Base-by-base conservation (phyloP, 2,797 vertebrate genomes). In the Pseudochirops cupreus region DNA sequence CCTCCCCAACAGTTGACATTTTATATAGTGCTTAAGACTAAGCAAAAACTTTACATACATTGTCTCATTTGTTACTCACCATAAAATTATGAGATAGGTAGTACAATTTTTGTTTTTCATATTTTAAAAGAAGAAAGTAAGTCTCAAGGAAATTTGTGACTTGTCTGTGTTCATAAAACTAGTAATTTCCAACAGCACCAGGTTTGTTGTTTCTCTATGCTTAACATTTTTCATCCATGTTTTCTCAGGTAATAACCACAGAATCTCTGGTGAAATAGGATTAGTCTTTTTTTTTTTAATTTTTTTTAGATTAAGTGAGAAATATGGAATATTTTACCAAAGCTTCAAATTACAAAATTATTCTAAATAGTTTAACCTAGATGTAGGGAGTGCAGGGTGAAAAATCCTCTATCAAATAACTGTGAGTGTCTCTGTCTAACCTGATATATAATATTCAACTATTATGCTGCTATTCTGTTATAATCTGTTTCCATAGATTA, bases 401-500 rank as follows among this genome's bases (percentile, higher is more conserved):
- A 28, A 57, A 26, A 29, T 29, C 11, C 28, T 96, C 13, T n/a
- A 91, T 46, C 4, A 91, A 94, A 96, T 93, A 56, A 28, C 28
- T 56, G 28, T 11, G 39, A 7, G 7, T 4, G 33, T 91, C 24
- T 94, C 11, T 59, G 33, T 0, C 62, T 39, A 90, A 91, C 94
- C 92, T 94, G 33, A 62, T 93, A 18, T 92, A 94, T 91, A 56
- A 94, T 94, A 92, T 97, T 28, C 12, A 96, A 96, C 46, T 95
- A 96, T 91, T 92, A 94, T 91, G 92, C 16, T 28, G 74, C 95
- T 97, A 95, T 97, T 95, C 89, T 2, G 89, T 39, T 54, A 90
- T 91, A 94, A 95, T 82, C 93, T 39, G 97, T 96, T 93, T 92
- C 92, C 93, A 95, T 13, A 95, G 91, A 92, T 95, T 56, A 96